Evolutionary conservation across 2,113 vertebrate species (phyloP), one percentile per base, ranked within the genome.

Genomic region (Sinosuthora webbiana): DNA sequence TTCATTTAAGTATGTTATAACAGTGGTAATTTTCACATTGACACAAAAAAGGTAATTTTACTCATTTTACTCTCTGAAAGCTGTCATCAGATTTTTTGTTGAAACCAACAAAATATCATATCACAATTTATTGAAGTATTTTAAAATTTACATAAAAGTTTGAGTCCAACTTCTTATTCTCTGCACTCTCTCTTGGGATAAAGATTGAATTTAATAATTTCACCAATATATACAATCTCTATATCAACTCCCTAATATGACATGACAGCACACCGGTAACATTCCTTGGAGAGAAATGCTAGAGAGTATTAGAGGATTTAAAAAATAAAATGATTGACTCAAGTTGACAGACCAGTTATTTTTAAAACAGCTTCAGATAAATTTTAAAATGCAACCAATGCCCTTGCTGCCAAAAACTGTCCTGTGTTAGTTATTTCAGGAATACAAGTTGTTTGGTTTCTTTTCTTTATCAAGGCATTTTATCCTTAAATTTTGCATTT

Each of bases 321-420:
- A 85, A 94, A 91, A 91, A 31, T 37, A 25, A 91, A 93, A 73
- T 81, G 80, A 94, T 56, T 96, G 86, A 96, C 78, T 95, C 74
- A 78, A 92, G 90, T 57, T 97, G 95, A 96, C 96, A 95, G 86
- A 85, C 30, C 63, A 85, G 95, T 93, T 97, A 94, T 96, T 97
- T 97, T 96, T 90, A 95, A 95, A 96, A 90, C 71, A 69, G 68
- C 70, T 95, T 85, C 87, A 93, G 94, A 94, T 93, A 91, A 79
- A 39, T 83, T 96, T 91, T 89, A 90, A 91, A 95, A 91, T 68
- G 13, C 56, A 95, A 89, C 77, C 0, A 0, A 75, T 95, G 80
- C 30, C 75, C 80, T 94, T 95, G 81, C 47, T 97, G 49, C 47
- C 74, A 85, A 90, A 87, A 53, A 85, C 33, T 89, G 73, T 53